Base-by-base conservation (phyloP, 2,113 vertebrate species). In the Anoura caudifer region DNA sequence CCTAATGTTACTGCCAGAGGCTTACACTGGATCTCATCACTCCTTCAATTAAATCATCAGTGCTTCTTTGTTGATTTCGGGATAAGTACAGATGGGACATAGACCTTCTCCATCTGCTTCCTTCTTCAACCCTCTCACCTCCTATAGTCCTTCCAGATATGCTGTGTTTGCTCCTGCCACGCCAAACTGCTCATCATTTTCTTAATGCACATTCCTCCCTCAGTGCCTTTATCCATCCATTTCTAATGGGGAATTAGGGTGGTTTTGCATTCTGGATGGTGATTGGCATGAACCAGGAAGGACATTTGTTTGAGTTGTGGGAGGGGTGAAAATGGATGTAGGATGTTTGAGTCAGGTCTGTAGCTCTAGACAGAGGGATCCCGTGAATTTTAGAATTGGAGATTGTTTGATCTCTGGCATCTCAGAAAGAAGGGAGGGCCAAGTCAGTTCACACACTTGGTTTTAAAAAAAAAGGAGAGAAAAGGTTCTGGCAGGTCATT, bases 131-230 rank as follows among this genome's bases (percentile, higher is more conserved):
- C 52, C 36, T n/a, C 61, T 45, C 5, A 20, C 10, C n/a, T 75
- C 52, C 67, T 26, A 2, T 19, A 26, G 69, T 26, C 81, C 45
- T 92, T 61, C 16, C 19, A 36, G n/a, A 22, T 2, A 33, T 2
- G 1, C 14, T 2, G 19, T 28, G 19, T 56, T 59, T 87, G 13
- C 17, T 50, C 52, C 45, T 50, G 17, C 67, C 77, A 33, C 0
- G 0, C 26, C 41, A 13, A 61, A 0, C 33, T 17, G 7, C 47
- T 69, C 28, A 0, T n/a, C 41, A 1, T 28, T 52, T 82, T 15
- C 82, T 41, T 31, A 14, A 9, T 12, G 14, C 10, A 2, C 5
- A 16, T 41, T 3, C 4, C 83, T 63, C 54, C 65, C 65, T 50
- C 88, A 0, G 59, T n/a, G 24, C 67, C 88, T 90, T 75, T 69